Percentiles rank a stretch among this genome's conserved stretches.
Evolutionary conservation across 2,888 invertebrate genomes (phyloP).

Genomic region (Dolichomitus sp.): DNA sequence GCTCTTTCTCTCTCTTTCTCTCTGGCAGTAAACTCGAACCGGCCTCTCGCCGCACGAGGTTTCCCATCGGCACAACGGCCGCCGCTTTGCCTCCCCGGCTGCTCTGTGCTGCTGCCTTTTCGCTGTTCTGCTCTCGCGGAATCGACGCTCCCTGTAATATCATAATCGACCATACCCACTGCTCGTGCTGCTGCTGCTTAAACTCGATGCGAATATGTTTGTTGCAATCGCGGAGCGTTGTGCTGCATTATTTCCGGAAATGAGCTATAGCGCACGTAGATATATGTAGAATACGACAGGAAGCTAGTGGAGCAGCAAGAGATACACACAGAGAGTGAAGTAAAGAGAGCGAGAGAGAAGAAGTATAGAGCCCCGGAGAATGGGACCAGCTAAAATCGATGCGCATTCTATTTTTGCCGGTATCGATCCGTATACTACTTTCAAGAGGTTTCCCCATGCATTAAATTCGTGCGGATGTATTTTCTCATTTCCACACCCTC

Average conservation of each 20-base stretch:
- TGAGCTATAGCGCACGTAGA: conserved; percentile 22
- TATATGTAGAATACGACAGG: conserved; percentile 25
- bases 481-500: conserved; percentile 9
- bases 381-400: conserved; percentile 62
- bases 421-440: conserved; percentile 37
- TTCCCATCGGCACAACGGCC: conserved; percentile 41
- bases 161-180: conserved; percentile 10
- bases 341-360: background rate
- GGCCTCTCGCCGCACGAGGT: conserved; percentile 57
- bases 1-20: conserved; percentile 29
- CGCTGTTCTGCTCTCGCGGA: conserved; percentile 26
- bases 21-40: conserved; percentile 24
- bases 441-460: conserved; percentile 14
- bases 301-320: conserved; percentile 29
- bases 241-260: conserved; percentile 47
- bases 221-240: conserved; percentile 42
- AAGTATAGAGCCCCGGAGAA: conserved; percentile 20
- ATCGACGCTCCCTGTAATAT: conserved; percentile 16
- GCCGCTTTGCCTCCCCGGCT: conserved; percentile 30
- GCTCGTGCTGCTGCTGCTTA: no score
- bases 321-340: conserved; percentile 13
- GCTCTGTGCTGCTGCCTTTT: conserved; percentile 16
- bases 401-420: conserved; percentile 55
- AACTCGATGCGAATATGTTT: background rate
- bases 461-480: conserved; percentile 11